Base-by-base conservation (phyloP, 2,888 invertebrate genomes). In the Creontiades dilutus region DNA sequence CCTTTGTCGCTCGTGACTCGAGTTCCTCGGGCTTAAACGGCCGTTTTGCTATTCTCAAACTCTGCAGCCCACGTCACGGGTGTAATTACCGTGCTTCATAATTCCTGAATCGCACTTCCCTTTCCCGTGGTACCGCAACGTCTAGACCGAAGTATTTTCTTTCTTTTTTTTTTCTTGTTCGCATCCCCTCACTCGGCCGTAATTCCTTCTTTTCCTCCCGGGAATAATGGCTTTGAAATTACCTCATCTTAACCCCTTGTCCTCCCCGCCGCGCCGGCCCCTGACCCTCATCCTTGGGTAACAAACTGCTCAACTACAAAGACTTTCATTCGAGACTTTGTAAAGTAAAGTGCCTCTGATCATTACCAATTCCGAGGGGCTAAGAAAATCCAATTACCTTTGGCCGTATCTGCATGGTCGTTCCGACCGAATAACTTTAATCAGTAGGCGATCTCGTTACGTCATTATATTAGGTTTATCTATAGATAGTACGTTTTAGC, bases 301-400 rank as follows among this genome's bases (percentile, higher is more conserved):
- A 78, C 78, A 78, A 78, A 78, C 78, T 78, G 78, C 78, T 78
- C 14, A 78, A 78, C 78, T 78, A 78, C 78, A 78, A 78, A 78
- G 78, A 47, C 78, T 78, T 47, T 47, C 78, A 78, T 78, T 47
- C 78, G 46, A 37, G 37, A 78, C 78, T 78, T 78, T 78, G 37
- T 47, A 78, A 78, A 78, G 78, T 78, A 46, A 78, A 78, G 37
- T 78, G 47, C 78, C 78, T 78, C 78, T 46, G 78, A 78, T 78
- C 78, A 78, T 78, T 78, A 78, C 78, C 78, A 78, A 78, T 78
- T 78, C 78, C 16, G 46, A 78, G 47, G 68, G 46, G 16, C 78
- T 47, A 78, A 78, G 78, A 78, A 78, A 78, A 78, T 78, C 78
- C 78, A 78, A 78, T 78, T 78, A 78, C 78, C 68, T 13, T 27